Evolutionary conservation across 1,140 invertebrate genomes (phyloP).

Genomic region (Drosophila cardini): DNA sequence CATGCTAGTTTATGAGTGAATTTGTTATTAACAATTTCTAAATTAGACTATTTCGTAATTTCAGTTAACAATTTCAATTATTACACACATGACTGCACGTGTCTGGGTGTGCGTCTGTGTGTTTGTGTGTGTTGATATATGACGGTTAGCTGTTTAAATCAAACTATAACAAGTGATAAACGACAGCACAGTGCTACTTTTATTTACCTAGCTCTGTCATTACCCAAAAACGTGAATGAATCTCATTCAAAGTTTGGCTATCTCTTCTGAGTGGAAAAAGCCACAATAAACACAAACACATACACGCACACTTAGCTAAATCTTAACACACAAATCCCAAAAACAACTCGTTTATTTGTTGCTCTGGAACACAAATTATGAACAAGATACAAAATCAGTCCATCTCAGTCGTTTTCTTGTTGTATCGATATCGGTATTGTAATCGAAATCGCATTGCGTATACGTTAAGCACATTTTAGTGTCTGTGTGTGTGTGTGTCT

Average conservation of each 20-base stretch:
- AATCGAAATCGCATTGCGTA: slow-evolving; percentile 44
- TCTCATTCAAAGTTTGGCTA: slow-evolving; percentile 68
- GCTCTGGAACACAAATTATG: slow-evolving; percentile 10
- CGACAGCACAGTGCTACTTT: slow-evolving; percentile 15
- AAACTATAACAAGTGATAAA: slow-evolving; percentile 30
- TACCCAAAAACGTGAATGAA: slow-evolving; percentile 60
- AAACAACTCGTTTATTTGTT: slow-evolving; percentile 4
- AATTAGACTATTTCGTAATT: slow-evolving; percentile 60
- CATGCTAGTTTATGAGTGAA: slow-evolving; percentile 35
- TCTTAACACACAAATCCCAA: slow-evolving; percentile 15
- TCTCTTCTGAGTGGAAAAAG: slow-evolving; percentile 74
- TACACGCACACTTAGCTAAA: not conserved
- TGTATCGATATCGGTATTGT: slow-evolving; percentile 26
- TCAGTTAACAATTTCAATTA: slow-evolving; percentile 46
- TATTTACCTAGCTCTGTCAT: slow-evolving; percentile 21
- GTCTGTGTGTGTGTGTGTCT: slow-evolving; percentile 1
- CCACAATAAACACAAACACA: slow-evolving; percentile 49
- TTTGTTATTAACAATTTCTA: slow-evolving; percentile 14
- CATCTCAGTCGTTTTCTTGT: not conserved
- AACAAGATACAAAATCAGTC: slow-evolving; percentile 13
- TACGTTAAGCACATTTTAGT: slow-evolving; percentile 19
- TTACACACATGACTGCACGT: not conserved
- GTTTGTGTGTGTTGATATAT: slow-evolving; percentile 1
- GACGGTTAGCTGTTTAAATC: slow-evolving; percentile 43
- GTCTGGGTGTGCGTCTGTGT: too few relatives aligned